Evolutionary conservation across 2,113 vertebrate species (phyloP), one percentile per base, ranked within the genome.

Genomic region (Pachycephala philippinensis): DNA sequence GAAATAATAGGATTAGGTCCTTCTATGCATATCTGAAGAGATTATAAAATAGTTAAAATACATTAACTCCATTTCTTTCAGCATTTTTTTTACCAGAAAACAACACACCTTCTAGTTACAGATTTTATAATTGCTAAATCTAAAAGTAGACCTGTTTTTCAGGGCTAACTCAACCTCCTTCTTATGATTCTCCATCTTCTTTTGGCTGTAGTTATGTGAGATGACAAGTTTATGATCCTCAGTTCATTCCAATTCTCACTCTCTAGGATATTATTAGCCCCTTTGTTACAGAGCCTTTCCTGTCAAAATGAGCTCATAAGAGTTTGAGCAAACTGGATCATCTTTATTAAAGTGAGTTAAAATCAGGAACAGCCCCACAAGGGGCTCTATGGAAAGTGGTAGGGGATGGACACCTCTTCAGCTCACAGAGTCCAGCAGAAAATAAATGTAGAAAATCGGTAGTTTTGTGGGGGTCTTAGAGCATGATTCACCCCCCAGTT

Each of bases 241-340:
- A 31, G 74, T 26, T 17, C 56, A 72, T 94, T 95, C 66, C 85
- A 92, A 6, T 89, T 84, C 88, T 76, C 44, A n/a, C 92, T 76
- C 54, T 65, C 53, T 52, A 87, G 37, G 65, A 82, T 87, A 72
- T 94, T 87, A 91, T 87, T 96, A 85, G 82, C 37, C 45, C 86
- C 49, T 94, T 76, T 95, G 90, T 95, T 82, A 90, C n/a, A 7
- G 24, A 91, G 53, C 13, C 57, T 79, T 76, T 94, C 90, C 87
- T 90, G 61, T 90, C 74, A 91, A 92, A 94, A 76, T 57, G 74
- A 91, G 66, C 92, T 91, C 66, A 40, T 37, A 87, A 52, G 56
- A 82, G 33, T 56, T 91, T 71, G 72, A 82, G 9, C 11, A 82
- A 91, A 79, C 82, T 60, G 49, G 35, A 93, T 68, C 52, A 56